Evolutionary conservation across 2,888 invertebrate genomes (phyloP).

Genomic region (Pomacea canaliculata): DNA sequence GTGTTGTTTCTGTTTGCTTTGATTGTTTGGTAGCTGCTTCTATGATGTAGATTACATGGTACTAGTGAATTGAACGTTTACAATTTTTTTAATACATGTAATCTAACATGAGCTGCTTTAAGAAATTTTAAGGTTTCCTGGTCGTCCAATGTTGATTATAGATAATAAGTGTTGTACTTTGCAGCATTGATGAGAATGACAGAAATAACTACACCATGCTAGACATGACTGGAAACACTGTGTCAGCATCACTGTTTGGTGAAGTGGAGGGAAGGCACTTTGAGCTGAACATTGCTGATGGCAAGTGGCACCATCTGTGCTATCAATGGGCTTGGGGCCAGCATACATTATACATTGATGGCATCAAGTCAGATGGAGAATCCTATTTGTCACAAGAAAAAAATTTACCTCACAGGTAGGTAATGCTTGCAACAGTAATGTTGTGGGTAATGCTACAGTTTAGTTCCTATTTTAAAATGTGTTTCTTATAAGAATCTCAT

Average conservation of each 20-base stretch:
- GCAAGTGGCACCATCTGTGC: constrained; percentile 56
- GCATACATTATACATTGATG: constrained; percentile 49
- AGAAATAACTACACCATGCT: constrained; percentile 17
- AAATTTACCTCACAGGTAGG: constrained; percentile 30
- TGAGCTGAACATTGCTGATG: constrained; percentile 28
- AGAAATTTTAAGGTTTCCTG: no score
- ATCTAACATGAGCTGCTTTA: no score
- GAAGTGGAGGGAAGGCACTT: constrained; percentile 18
- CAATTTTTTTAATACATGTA: no score
- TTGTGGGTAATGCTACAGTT: no score
- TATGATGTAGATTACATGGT: no score
- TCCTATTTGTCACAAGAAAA: constrained; percentile 24
- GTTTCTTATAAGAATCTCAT: no score
- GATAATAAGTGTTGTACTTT: neutral
- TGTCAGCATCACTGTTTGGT: constrained; percentile 19
- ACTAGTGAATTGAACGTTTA: no score
- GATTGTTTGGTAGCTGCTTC: no score
- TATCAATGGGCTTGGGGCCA: constrained; percentile 41
- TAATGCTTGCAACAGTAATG: neutral
- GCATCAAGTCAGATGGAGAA: constrained; percentile 14
- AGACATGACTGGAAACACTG: constrained; percentile 16
- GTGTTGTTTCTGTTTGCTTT: no score
- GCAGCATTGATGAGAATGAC: constrained; percentile 1
- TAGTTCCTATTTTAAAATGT: no score
- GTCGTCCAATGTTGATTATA: neutral